Base-by-base conservation (phyloP, 1,140 invertebrate genomes). In the Carcinoscorpius rotundicauda region DNA sequence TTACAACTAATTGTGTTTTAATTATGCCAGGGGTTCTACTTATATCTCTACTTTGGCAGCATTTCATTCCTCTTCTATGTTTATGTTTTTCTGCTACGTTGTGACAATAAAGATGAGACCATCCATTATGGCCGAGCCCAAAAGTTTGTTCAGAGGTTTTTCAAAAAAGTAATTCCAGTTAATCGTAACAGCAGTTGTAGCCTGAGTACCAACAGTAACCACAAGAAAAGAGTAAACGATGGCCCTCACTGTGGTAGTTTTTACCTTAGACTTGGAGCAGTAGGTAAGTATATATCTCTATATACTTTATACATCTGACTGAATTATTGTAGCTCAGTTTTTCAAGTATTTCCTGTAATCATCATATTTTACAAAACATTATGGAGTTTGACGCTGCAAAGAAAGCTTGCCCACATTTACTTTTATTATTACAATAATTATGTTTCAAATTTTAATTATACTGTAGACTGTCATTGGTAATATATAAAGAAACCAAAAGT, bases 41-140 rank as follows among this genome's bases (percentile, higher is more conserved):
- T 95, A 60, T 98, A 97, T 78, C 83, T 98, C 58, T 98, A 97
- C 79, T 87, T 89, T 71, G 85, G 87, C 78, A 95, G 92, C 78
- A 93, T 98, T 75, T 78, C 95, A 68, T 98, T 97, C 82, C 84
- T 98, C 71, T 81, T 96, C 69, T 98, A 97, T 80, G 91, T 97
- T 62, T 97, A 97, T 82, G 91, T 91, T 78, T 97, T 95, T 82
- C 83, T 98, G 65, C 85, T 98, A 65, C 90, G 93, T 82, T 90
- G 29, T 29, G 29, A 29, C 29, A 29, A 29, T 29, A 29, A 29
- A 29, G 29, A 29, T 29, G 29, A 29, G 29, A 29, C 29, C 29
- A 29, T 29, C 29, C 29, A 29, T 29, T 29, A 29, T 29, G 29
- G 29, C 29, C 29, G 29, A 29, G 29, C 29, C 29, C 29, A 29